Evolutionary conservation across 2,797 vertebrate species (phyloP).

Genomic region (Limnodromus scolopaceus): DNA sequence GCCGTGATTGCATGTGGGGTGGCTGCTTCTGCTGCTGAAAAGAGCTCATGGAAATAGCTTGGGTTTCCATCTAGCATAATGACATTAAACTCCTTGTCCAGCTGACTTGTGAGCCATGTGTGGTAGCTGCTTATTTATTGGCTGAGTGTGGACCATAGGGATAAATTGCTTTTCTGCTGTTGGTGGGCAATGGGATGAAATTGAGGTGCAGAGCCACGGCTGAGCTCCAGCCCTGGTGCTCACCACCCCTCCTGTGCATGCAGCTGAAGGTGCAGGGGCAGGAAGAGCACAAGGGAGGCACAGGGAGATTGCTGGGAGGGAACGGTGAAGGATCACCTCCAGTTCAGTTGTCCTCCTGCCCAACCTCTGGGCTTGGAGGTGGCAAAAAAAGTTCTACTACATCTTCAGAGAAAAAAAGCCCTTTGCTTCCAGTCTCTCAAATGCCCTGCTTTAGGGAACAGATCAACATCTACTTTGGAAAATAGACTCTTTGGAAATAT

Average conservation of each 20-base stretch:
- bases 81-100: not conserved
- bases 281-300: not conserved
- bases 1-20: not conserved
- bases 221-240: accelerated
- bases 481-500: not conserved
- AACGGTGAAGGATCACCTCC: not conserved
- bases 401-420: not conserved
- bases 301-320: not conserved
- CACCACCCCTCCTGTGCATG: accelerated
- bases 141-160: not conserved
- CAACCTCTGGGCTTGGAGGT: not conserved
- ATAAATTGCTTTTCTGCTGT: not conserved
- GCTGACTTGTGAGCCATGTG: not conserved
- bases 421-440: not conserved
- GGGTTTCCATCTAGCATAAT: not conserved
- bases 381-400: not conserved
- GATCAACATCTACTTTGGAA: not conserved
- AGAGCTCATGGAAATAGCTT: not conserved
- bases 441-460: not conserved
- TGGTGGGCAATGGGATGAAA: not conserved
- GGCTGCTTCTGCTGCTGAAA: not conserved
- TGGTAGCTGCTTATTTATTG: not conserved
- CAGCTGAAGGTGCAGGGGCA: not conserved
- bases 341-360: not conserved
- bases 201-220: not conserved